phyloP scores from a whole-genome alignment of 64 coral and sea anemone species.

The Montipora efflorescens region DNA sequence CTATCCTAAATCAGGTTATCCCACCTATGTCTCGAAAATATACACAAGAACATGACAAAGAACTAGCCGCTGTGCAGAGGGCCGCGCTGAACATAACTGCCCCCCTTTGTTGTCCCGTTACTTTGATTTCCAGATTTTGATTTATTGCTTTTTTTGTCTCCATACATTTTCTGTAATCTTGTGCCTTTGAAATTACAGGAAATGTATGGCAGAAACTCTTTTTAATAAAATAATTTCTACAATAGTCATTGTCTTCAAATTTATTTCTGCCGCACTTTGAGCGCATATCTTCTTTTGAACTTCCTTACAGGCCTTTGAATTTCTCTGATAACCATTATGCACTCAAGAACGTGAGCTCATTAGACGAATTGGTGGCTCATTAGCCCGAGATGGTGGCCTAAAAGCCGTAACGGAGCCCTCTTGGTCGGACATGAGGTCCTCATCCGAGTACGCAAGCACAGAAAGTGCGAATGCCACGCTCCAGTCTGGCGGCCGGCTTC shows the following conservation, averaged over 20 bases:
- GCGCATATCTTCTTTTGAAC: too few relatives aligned
- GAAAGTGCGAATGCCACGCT: background rate
- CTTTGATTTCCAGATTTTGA: background rate
- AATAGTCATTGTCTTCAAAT: too few relatives aligned
- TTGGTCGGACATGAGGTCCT: background rate
- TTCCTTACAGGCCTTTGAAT: too few relatives aligned
- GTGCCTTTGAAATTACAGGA: too few relatives aligned
- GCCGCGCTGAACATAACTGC: slow-evolving; percentile 17
- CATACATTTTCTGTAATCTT: too few relatives aligned
- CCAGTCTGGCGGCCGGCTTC: background rate
- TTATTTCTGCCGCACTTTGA: too few relatives aligned
- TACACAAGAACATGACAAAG: slow-evolving; percentile 40
- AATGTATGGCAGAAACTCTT: too few relatives aligned
- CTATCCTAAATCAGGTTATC: background rate
- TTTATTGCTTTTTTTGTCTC: too few relatives aligned
- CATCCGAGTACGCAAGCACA: background rate
- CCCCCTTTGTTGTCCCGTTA: slow-evolving; percentile 4
- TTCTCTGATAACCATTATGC: too few relatives aligned
- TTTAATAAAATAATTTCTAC: too few relatives aligned
- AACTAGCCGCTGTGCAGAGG: background rate
- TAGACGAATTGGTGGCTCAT: background rate
- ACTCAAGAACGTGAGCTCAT: background rate
- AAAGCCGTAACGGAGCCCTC: background rate
- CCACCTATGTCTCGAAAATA: background rate
- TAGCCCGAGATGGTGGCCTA: too few relatives aligned